These are phyloP conservation scores for Autographa gamma DNA, from an alignment of 2,888 invertebrate species.

Conservation along the genomic window DNA sequence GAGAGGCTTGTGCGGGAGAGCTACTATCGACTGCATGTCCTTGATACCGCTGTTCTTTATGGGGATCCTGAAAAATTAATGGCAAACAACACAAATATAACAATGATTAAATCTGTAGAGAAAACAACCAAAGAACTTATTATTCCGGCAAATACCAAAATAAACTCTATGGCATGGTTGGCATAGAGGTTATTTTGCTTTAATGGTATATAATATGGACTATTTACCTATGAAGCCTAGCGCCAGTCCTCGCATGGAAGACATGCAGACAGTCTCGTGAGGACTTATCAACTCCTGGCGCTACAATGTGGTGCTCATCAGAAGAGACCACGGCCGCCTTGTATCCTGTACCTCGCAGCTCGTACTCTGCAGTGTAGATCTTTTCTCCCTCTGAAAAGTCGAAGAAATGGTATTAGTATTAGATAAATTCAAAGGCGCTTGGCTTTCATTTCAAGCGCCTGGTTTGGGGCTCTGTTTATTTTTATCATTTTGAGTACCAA, in stretches of 20 bases:
- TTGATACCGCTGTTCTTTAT: slow-evolving; percentile 87
- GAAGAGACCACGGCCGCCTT: slow-evolving; percentile 94
- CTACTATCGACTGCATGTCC: slow-evolving; percentile 93
- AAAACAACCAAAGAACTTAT: no score
- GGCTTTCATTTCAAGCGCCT: no score
- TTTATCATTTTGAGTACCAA: no score
- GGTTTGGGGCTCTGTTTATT: no score
- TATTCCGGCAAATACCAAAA: no score
- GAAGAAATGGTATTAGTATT: no score
- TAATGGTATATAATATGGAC: no score
- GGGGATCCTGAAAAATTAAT: slow-evolving; percentile 80
- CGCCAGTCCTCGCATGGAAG: slow-evolving; percentile 94
- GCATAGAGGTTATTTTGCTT: no score
- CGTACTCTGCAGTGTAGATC: slow-evolving; percentile 95
- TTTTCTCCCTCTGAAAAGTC: slow-evolving; percentile 90
- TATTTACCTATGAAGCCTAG: slow-evolving; percentile 67
- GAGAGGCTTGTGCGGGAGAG: slow-evolving; percentile 95
- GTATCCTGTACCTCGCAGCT: slow-evolving; percentile 92
- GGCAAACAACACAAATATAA: no score
- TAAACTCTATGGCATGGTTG: no score
- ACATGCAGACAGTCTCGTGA: slow-evolving; percentile 95
- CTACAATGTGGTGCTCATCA: slow-evolving; percentile 93
- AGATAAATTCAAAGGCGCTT: no score
- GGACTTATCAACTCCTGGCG: slow-evolving; percentile 94
- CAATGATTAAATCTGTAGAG: no score